These are phyloP conservation scores for Drosophila fuyamai DNA, from an alignment of 1,140 invertebrate species.

Conservation along the genomic window DNA sequence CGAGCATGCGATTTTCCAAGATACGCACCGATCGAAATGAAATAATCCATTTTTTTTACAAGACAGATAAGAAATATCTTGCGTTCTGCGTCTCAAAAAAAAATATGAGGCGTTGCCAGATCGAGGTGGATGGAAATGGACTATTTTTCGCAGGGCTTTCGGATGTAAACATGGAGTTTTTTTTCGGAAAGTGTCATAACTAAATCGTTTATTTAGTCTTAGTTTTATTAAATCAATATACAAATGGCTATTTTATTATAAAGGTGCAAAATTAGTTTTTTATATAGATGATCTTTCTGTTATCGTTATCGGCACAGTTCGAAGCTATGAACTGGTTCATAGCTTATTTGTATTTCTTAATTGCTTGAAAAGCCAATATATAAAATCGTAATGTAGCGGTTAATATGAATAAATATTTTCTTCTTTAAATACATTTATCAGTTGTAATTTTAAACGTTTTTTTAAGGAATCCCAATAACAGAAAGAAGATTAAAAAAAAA, in stretches of 20 bases:
- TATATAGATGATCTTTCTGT: no score
- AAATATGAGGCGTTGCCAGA: constrained; percentile 63
- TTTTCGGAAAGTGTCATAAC: background rate
- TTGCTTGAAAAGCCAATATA: no score
- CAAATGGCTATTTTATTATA: no score
- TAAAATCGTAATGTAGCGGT: no score
- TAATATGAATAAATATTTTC: no score
- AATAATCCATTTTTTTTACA: constrained; percentile 74
- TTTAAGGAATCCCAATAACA: no score
- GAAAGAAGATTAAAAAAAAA: no score
- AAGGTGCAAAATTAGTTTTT: background rate
- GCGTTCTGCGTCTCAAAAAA: constrained; percentile 80
- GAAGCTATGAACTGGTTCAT: constrained; percentile 4
- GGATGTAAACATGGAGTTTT: constrained; percentile 63
- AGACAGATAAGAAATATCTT: constrained; percentile 70
- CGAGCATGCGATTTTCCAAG: constrained; percentile 58
- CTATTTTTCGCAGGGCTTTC: constrained; percentile 17
- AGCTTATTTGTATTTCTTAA: no score
- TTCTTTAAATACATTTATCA: no score
- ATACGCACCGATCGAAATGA: constrained; percentile 67
- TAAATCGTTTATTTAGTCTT: background rate
- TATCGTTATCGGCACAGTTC: constrained; percentile 15
- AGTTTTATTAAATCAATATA: no score
- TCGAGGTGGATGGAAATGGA: background rate
- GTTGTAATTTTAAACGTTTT: no score